Percentiles rank a stretch among this genome's conserved stretches.
phyloP scores from a whole-genome alignment of 2,113 vertebrate species.

The Xiphophorus maculatus region DNA sequence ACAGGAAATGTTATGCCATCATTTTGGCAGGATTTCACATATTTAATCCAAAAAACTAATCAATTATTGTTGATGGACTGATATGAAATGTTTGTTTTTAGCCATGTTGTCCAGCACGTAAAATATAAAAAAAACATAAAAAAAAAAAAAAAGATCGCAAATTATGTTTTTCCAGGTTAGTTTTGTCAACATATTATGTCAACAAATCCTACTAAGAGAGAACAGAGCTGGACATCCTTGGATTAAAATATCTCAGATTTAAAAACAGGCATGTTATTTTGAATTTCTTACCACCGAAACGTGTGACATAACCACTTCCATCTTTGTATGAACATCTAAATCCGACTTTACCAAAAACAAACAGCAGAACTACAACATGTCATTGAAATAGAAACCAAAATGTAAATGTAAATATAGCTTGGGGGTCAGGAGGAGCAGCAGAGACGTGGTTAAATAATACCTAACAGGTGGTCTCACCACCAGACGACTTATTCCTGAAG shows the following conservation, averaged over 20 bases:
- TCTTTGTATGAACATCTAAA: background rate
- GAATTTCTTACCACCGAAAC: background rate
- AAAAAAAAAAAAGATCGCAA: too few species aligned
- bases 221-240: background rate
- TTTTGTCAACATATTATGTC: too few species aligned
- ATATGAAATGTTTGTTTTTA: too few species aligned
- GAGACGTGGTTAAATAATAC: conserved; percentile 48
- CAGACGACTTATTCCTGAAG: background rate
- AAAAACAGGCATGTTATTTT: background rate
- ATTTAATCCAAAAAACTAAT: too few species aligned
- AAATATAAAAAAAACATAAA: too few species aligned
- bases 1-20: too few species aligned
- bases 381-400: background rate
- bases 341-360: background rate
- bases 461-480: conserved; percentile 15
- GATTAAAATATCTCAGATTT: background rate
- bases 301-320: background rate
- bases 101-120: too few species aligned
- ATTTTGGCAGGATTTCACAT: too few species aligned
- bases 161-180: too few species aligned
- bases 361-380: background rate
- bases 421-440: conserved; percentile 56
- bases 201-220: too few species aligned
- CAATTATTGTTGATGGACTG: too few species aligned
- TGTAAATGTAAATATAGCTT: background rate